Evolutionary conservation across 2,888 invertebrate genomes (phyloP), one percentile per base, ranked within the genome.

Genomic region (Ophion ventricosus): DNA sequence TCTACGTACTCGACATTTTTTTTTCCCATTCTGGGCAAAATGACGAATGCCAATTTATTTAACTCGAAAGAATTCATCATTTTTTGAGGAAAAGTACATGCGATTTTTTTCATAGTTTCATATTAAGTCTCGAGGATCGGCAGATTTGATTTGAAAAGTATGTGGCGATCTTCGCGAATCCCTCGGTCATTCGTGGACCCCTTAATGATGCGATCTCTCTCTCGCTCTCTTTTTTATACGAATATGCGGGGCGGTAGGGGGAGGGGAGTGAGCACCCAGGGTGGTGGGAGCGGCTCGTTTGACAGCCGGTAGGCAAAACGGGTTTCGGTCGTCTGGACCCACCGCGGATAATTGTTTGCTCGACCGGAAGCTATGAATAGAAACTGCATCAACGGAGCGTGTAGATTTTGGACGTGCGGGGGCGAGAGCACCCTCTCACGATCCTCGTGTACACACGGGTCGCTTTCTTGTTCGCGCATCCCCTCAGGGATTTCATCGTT

Each of bases 341-440:
- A 88, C 87, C 87, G 88, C 87, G 88, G 89, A 89, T 91, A 91
- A 92, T 91, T 91, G 91, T 91, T 91, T 91, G 91, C 88, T 89
- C 90, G 89, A 90, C 88, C 91, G 91, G 91, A 91, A 92, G 90
- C 90, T 90, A 88, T 88, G 90, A 88, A 91, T 85, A 79, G 83
- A 81, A 69, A 76, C 76, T 79, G 69, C 74, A 25, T 43, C 77
- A 70, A 78, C 70, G 70, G 40, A 78, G 70, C 78, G 63, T 78
- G 66, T 63, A 81, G 64, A 49, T 61, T 61, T 63, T 49, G 49
- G 49, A 2, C 49, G 49, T 61, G 43, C 72, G 43, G 57, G 59
- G 63, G 54, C 61, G 35, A 61, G 67, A 57, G 77, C 63, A 59
- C 59, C n/a, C 63, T 14, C 57, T 11, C 72, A 4, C 57, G 57